Conservation (phyloP, 2,113 vertebrate genomes). For the Lepisosteus oculatus region DNA sequence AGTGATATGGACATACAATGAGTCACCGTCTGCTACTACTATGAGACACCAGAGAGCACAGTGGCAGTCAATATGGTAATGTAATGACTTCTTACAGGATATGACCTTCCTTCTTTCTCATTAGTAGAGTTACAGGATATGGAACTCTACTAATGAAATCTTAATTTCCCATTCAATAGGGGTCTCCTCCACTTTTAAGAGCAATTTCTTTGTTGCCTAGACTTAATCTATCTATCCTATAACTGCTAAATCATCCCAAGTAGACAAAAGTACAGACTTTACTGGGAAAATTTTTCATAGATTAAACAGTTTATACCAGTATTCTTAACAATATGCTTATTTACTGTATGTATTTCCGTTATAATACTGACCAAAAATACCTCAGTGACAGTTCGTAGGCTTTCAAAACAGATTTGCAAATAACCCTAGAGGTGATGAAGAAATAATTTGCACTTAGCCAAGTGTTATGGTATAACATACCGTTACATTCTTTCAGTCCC, state of each 20-base stretch:
- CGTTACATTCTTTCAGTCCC: no score
- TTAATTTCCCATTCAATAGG: neutral
- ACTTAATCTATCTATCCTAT: neutral
- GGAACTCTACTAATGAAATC: constrained; percentile 20
- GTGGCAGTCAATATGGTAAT: constrained; percentile 28
- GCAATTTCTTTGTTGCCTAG: neutral
- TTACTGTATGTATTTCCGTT: no score
- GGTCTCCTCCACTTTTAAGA: neutral
- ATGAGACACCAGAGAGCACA: constrained; percentile 23
- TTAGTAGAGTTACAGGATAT: neutral
- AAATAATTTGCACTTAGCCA: no score
- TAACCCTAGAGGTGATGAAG: no score
- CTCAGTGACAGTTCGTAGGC: no score
- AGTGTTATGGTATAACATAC: no score
- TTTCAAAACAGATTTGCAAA: no score
- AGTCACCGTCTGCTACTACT: constrained; percentile 16
- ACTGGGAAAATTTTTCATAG: no score
- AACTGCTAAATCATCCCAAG: neutral
- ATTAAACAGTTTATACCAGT: no score
- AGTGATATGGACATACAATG: constrained; percentile 22
- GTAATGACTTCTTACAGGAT: constrained; percentile 26
- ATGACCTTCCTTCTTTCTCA: constrained; percentile 16
- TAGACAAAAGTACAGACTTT: no score
- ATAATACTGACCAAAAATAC: no score
- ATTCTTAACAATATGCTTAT: no score